Evolutionary conservation across 2,888 invertebrate genomes (phyloP), one percentile per base, ranked within the genome.

Genomic region (Coleophora flavipennella): DNA sequence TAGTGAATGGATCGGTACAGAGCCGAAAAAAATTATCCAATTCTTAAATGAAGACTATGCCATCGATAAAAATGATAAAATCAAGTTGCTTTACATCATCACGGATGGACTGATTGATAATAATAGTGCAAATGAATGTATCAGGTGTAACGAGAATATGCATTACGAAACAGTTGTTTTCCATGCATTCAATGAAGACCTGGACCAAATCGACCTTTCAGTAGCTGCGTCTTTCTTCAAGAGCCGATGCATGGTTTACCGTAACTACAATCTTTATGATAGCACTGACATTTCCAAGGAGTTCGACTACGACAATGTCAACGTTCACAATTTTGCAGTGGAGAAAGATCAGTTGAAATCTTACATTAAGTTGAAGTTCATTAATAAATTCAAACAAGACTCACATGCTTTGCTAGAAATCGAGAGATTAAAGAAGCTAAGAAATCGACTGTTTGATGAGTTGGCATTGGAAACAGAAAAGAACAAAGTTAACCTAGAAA

Each of bases 331-430:
- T 35, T 67, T 62, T 50, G 33, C 3, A 10, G 12, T 14, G 0
- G 54, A 60, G 45, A 64, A 49, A 48, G 51, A 64, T 4, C 33
- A 39, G 11, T 40, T 67, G 12, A 57, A 51, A 27, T 64, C 66
- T 36, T 67, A 67, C 37, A 62, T 67, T 8, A 60, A 47, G 39
- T 46, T 62, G 8, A 66, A 65, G 44, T 65, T 46, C 26, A 51
- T 66, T 4, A 57, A 44, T 14, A 48, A 38, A 39, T 25, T 13
- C 0, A 51, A 57, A 48, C 33, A 29, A 3, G 35, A 59, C 31
- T n/a, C n/a, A n/a, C n/a, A n/a, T n/a, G 41, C 57, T 43, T 44
- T 61, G 3, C 14, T 27, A 32, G 66, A 66, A 57, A 63, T 64
- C 6, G 54, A 55, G 0, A 58, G 57, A 38, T 27, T 64, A 12